phyloP scores from a whole-genome alignment of 2,113 vertebrate genomes.

The Ondatra zibethicus region DNA sequence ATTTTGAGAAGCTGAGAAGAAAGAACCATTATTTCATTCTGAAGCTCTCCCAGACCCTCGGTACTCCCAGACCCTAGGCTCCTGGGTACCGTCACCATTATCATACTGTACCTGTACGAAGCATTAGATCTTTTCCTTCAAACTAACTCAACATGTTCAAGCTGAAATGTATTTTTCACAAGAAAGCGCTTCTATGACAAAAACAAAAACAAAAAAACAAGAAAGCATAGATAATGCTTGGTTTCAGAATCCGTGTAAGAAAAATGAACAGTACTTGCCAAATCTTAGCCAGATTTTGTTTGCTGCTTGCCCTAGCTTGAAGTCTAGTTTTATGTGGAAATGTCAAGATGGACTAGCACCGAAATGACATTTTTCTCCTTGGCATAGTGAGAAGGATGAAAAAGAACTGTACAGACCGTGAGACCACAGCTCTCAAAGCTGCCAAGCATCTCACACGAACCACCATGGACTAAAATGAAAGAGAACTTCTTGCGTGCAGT shows the following conservation, averaged over 20 bases:
- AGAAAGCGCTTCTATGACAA: background rate
- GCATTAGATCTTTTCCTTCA: background rate
- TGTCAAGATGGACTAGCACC: background rate
- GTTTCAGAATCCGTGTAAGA: background rate
- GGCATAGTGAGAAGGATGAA: background rate
- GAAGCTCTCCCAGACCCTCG: background rate
- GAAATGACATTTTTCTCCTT: background rate
- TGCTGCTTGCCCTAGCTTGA: background rate
- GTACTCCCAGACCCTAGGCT: background rate
- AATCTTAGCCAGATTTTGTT: background rate
- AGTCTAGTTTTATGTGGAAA: background rate
- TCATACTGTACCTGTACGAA: rapidly evolving
- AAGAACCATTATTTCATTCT: too few relatives aligned
- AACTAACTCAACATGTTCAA: background rate
- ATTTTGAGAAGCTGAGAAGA: background rate
- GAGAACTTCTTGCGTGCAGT: background rate
- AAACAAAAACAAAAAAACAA: background rate
- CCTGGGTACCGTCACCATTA: rapidly evolving
- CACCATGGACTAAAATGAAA: background rate
- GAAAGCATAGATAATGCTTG: background rate
- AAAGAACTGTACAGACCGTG: background rate
- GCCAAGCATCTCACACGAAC: background rate
- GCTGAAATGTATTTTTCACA: background rate
- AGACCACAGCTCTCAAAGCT: background rate
- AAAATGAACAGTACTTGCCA: background rate